Conservation (phyloP, 2,797 vertebrate genomes). For the Gallirallus australis region DNA sequence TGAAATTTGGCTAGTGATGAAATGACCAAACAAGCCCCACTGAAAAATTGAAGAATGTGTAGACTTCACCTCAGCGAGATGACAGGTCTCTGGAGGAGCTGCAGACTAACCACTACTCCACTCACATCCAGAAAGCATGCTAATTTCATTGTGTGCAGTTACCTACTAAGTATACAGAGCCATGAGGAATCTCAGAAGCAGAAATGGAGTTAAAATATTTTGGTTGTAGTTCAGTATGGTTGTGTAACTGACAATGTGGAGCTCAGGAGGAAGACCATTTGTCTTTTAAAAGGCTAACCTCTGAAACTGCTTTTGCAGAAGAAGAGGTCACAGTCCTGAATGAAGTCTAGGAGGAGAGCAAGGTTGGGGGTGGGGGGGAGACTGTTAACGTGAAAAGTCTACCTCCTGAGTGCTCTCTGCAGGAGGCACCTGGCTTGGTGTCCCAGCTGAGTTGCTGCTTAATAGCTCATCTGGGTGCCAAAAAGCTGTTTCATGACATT, state of each 20-base stretch:
- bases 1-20: slow-evolving; percentile 46
- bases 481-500: slow-evolving; percentile 55
- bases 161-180: background rate
- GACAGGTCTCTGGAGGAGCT: background rate
- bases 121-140: background rate
- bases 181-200: background rate
- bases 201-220: background rate
- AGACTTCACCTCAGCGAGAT: background rate
- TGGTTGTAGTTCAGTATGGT: background rate
- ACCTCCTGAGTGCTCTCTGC: slow-evolving; percentile 30
- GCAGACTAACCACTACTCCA: background rate
- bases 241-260: background rate
- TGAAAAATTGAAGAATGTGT: background rate
- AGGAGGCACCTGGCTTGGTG: slow-evolving; percentile 58
- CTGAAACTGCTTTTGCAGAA: background rate
- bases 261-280: background rate
- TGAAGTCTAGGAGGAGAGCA: background rate
- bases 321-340: background rate
- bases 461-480: slow-evolving; percentile 59
- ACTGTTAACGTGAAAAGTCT: slow-evolving; percentile 13
- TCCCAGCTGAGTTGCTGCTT: slow-evolving; percentile 50
- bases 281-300: background rate
- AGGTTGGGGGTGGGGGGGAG: background rate
- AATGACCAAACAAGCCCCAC: background rate
- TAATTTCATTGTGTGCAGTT: background rate